These are phyloP conservation scores for Probaryconus sp. DNA, from an alignment of 1,140 invertebrate species.

Conservation along the genomic window DNA sequence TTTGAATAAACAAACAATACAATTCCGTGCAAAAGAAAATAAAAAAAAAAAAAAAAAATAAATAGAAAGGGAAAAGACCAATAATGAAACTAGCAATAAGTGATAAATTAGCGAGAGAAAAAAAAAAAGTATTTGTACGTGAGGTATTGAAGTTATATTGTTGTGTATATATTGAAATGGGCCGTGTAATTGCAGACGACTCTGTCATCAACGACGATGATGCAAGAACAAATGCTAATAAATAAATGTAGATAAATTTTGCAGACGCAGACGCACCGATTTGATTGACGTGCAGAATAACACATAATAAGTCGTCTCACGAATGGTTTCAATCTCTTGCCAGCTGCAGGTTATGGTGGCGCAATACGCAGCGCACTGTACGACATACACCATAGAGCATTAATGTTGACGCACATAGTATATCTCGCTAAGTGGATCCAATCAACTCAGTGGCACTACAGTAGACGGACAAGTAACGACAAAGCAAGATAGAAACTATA, in stretches of 20 bases:
- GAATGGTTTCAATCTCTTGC: conserved; percentile 63
- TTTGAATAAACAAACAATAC: no score
- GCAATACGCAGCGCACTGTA: conserved; percentile 62
- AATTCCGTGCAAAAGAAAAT: no score
- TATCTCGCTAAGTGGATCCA: conserved; percentile 76
- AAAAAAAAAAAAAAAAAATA: no score
- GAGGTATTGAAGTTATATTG: conserved; percentile 19
- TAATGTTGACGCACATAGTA: conserved; percentile 72
- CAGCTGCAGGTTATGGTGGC: conserved; percentile 65
- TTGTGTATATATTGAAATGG: conserved; percentile 25
- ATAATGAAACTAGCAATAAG: no score
- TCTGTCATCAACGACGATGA: conserved; percentile 55
- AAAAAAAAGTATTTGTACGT: background rate
- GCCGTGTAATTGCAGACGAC: conserved; percentile 51
- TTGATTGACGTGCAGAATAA: conserved; percentile 63
- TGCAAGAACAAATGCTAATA: conserved; percentile 58
- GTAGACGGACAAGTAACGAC: conserved; percentile 60
- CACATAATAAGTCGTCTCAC: conserved; percentile 62
- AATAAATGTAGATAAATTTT: conserved; percentile 63
- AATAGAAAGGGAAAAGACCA: no score
- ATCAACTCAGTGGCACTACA: conserved; percentile 73
- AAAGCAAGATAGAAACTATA: conserved; percentile 61
- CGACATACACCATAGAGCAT: conserved; percentile 75
- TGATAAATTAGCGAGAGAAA: conserved; percentile 2
- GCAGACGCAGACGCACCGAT: conserved; percentile 59